Evolutionary conservation across 2,797 vertebrate genomes (phyloP), one percentile per base, ranked within the genome.

Genomic region (Gadopsis bispinosus): DNA sequence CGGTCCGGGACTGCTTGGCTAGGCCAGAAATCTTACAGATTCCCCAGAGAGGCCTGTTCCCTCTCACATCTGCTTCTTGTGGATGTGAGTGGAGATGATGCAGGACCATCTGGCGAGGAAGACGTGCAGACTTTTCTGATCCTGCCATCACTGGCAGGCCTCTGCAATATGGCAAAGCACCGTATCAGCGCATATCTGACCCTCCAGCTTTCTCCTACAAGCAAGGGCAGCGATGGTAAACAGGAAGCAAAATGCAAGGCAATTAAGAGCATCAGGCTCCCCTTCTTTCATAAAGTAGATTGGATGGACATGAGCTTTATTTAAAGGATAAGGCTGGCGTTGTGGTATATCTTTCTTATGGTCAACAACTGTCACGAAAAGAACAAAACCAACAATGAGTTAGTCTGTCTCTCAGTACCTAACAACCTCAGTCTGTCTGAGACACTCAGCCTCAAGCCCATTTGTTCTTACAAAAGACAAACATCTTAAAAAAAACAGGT

Each of bases 11-110:
- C 82, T 84, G 88, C 82, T 83, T 22, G 56, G 68, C 80, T 69
- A 77, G 87, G 78, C 84, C 83, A 80, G 87, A 89, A 85, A 80
- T 90, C 86, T 87, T 84, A 93, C 91, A 84, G 71, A 81, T 86
- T 91, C 93, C 91, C 91, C 3, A 37, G 91, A 90, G 90, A 93
- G 83, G 85, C 90, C 82, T 29, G 77, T 86, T 88, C 88, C 74
- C 81, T 79, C 86, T 85, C 91, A 92, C 95, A 95, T 95, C 94
- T 96, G 95, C 90, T 93, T 93, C 77, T 80, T 61, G 50, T 76
- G 91, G 87, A 90, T 89, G 86, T 82, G 83, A 85, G 80, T 85
- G 89, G 90, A 90, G 88, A 89, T 87, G 90, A 85, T 90, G 88
- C 73, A 41, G 61, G 87, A 84, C 94, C 95, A 96, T 96, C 94